Evolutionary conservation across 2,888 invertebrate genomes (phyloP), one percentile per base, ranked within the genome.

Genomic region (Orthosia incerta): DNA sequence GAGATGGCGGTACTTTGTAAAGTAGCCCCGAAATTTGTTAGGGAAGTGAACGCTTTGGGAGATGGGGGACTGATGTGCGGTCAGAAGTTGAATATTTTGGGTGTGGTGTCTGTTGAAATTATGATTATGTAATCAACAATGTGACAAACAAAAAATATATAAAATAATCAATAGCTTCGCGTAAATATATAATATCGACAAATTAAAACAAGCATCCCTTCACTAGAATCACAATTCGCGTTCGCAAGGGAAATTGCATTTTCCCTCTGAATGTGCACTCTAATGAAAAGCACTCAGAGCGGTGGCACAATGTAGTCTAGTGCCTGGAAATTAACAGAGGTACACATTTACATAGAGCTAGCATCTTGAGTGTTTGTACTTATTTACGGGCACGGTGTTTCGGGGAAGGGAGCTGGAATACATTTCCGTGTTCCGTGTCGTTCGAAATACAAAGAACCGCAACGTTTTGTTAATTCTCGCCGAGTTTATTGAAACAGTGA

Each of bases 261-360:
- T 93, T 91, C 91, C 86, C 85, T 84, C 84, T 89, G 90, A 92
- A 92, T 91, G 89, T 90, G 90, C 90, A 88, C 89, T 90, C 88
- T 92, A 91, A 93, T 94, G 93, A 94, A 95, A 93, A 92, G 91
- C 91, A 87, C 92, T 93, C 87, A 83, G 84, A 83, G 83, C 81
- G 83, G 90, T 90, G 91, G 89, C 91, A 93, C 91, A 91, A 91
- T 92, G 90, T 90, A 88, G 85, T 87, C 89, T 89, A 91, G 92
- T 90, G 90, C 89, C 89, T 89, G 89, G 82, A 89, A 92, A 92
- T 93, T 92, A 92, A 90, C 89, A 86, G 77, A 84, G 84, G 87
- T 87, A 87, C 87, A 89, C 84, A 87, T 89, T 88, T 89, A 81
- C 84, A 87, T 86, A 86, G 84, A 76, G 60, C 77, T 72, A 82